Percentiles rank a stretch among this genome's conserved stretches.
Conservation (phyloP, 2,888 invertebrate species). For the Dryocosmus kuriphilus region DNA sequence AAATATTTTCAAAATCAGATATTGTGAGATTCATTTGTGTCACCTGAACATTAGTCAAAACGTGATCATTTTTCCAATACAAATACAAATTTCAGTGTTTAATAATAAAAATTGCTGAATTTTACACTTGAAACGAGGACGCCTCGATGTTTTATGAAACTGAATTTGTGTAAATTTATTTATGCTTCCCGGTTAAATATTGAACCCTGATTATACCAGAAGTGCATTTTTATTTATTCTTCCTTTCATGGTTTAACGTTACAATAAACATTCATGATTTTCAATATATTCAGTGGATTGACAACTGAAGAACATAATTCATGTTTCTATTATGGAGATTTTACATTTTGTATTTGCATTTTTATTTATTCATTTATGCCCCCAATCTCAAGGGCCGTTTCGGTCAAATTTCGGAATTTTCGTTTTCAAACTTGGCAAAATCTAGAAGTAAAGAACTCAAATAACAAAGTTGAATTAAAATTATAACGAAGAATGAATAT, state of each 20-base stretch:
- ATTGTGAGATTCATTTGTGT: too few species aligned
- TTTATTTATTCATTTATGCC: too few species aligned
- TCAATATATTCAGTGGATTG: not conserved
- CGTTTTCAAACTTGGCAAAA: too few species aligned
- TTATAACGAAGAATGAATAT: too few species aligned
- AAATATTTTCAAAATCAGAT: too few species aligned
- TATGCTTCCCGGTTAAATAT: not conserved
- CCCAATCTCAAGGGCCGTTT: too few species aligned
- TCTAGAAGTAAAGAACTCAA: too few species aligned
- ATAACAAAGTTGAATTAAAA: too few species aligned
- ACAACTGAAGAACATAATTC: not conserved
- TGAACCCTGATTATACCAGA: not conserved
- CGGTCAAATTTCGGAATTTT: not conserved
- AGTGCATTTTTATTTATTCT: not conserved
- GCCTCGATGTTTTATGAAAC: not conserved
- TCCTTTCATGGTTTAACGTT: not conserved
- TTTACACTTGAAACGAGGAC: not conserved
- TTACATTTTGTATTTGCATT: too few species aligned
- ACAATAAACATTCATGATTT: not conserved
- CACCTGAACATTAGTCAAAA: too few species aligned
- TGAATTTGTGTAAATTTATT: too few species aligned
- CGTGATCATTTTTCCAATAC: too few species aligned
- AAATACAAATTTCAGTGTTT: not conserved
- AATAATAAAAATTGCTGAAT: not conserved
- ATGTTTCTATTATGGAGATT: not conserved